phyloP scores from a whole-genome alignment of 2,797 vertebrate species.

The Dendrocincla fuliginosa region DNA sequence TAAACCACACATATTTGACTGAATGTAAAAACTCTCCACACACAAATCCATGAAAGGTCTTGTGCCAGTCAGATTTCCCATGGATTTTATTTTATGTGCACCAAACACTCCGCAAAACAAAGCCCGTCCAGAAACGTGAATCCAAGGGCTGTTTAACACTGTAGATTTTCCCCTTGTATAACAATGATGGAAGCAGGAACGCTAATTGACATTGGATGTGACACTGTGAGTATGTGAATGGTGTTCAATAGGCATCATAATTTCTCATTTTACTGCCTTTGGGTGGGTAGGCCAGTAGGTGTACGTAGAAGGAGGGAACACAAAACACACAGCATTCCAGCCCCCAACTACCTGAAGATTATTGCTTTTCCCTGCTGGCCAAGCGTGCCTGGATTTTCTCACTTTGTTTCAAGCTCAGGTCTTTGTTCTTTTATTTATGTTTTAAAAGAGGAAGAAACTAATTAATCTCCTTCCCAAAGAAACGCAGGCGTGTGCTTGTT shows the following conservation, averaged over 20 bases:
- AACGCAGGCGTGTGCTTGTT: background rate
- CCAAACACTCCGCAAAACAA: constrained; percentile 62
- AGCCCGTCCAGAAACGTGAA: constrained; percentile 35
- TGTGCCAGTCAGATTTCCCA: background rate
- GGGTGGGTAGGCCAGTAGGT: background rate
- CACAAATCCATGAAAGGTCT: background rate
- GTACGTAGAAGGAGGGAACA: background rate
- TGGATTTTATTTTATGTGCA: background rate
- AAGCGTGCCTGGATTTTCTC: background rate
- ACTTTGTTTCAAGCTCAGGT: background rate
- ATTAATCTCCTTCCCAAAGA: constrained; percentile 22
- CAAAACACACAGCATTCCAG: fast-evolving
- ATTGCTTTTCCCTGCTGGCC: background rate
- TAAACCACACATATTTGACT: background rate
- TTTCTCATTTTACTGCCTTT: constrained; percentile 56
- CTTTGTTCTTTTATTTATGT: constrained; percentile 18
- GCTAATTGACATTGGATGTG: constrained; percentile 51
- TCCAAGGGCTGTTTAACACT: constrained; percentile 63
- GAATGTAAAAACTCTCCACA: background rate
- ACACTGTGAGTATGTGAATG: constrained; percentile 23
- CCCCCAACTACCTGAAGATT: background rate
- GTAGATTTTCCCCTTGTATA: constrained; percentile 68
- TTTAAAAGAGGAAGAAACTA: constrained; percentile 26
- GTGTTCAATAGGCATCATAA: constrained; percentile 51
- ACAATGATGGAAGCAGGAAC: constrained; percentile 55